Percentiles rank a stretch among this genome's conserved stretches.
phyloP scores from a whole-genome alignment of 1,140 invertebrate species.

The Pissodes strobi region DNA sequence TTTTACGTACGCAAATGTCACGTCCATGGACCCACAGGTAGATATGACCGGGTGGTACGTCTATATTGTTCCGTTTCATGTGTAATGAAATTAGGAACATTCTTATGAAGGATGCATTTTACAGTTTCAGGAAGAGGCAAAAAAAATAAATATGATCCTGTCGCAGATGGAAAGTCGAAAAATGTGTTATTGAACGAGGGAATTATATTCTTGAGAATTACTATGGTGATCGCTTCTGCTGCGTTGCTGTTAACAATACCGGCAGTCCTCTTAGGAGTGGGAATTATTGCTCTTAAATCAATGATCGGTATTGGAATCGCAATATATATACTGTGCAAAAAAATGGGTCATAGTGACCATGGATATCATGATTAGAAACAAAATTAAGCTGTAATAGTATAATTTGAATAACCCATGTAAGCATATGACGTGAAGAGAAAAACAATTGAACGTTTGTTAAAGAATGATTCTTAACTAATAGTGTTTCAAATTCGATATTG shows the following conservation, averaged over 20 bases:
- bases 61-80: too few species aligned
- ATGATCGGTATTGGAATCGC: constrained; percentile 6
- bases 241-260: constrained; percentile 1
- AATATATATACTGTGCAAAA: constrained; percentile 16
- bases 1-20: constrained; percentile 32
- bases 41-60: constrained; percentile 24
- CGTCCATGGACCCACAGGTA: constrained; percentile 24
- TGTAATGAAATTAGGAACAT: not conserved
- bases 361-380: too few species aligned
- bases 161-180: constrained; percentile 30
- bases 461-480: too few species aligned
- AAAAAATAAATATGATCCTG: constrained; percentile 18
- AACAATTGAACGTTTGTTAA: too few species aligned
- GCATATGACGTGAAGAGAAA: too few species aligned
- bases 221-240: not conserved
- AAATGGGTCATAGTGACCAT: not conserved
- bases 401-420: too few species aligned
- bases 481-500: too few species aligned
- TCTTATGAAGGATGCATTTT: not conserved
- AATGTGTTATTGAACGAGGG: constrained; percentile 20
- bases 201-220: constrained; percentile 21
- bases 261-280: constrained; percentile 19
- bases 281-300: constrained; percentile 14
- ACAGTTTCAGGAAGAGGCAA: constrained; percentile 17
- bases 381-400: too few species aligned